Percentiles rank a stretch among this genome's conserved stretches.
These are phyloP conservation scores for Sebastes hopkinsi DNA, from an alignment of 2,797 vertebrate species.

Conservation along the genomic window DNA sequence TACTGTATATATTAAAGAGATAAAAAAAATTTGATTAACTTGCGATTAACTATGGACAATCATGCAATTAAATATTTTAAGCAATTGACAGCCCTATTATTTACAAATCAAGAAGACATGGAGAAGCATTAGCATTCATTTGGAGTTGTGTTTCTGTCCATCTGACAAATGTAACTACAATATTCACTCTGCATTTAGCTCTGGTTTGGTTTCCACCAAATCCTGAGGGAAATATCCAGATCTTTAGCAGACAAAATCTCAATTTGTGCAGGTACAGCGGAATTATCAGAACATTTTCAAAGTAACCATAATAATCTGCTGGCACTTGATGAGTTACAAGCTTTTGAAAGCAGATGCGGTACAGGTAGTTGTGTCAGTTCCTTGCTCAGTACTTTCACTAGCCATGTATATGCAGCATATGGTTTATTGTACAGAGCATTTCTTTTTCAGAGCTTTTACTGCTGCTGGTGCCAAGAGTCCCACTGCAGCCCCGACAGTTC, in stretches of 20 bases:
- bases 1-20: too few relatives aligned
- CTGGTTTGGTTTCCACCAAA: not conserved
- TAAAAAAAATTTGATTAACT: not conserved
- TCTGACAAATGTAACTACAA: not conserved
- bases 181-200: not conserved
- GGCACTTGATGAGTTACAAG: not conserved
- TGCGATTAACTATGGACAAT: too few relatives aligned
- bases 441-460: conserved; percentile 9
- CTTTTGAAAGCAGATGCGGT: not conserved
- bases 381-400: not conserved
- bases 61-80: not conserved
- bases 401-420: too few relatives aligned
- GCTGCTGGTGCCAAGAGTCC: conserved; percentile 1
- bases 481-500: not conserved
- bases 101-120: not conserved
- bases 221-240: not conserved
- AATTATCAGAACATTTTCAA: not conserved
- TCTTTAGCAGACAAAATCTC: not conserved
- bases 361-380: not conserved
- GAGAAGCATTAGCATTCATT: not conserved
- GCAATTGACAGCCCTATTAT: not conserved
- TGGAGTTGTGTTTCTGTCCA: not conserved
- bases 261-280: not conserved
- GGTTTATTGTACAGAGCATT: conserved; percentile 33
- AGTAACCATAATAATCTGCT: not conserved